These are phyloP conservation scores for Microtus pennsylvanicus DNA, from an alignment of 2,113 vertebrate species.

Conservation along the genomic window DNA sequence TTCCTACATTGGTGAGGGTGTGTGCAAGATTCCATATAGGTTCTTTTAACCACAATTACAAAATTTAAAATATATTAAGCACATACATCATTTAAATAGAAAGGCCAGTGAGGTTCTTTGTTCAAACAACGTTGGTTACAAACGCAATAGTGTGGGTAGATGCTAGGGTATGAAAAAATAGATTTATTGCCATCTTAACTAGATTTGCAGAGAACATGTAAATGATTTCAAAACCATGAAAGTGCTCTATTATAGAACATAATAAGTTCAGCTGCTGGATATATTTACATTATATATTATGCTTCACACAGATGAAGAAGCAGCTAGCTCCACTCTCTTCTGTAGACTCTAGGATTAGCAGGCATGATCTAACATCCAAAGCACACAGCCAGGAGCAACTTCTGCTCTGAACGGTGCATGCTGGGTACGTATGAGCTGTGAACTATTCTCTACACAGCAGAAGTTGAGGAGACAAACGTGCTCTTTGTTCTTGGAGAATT, in stretches of 20 bases:
- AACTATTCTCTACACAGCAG: background rate
- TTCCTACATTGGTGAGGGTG: constrained; percentile 80
- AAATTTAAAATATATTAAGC: constrained; percentile 86
- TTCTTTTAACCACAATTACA: constrained; percentile 75
- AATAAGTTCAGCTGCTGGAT: constrained; percentile 55
- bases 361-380: background rate
- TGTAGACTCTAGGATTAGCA: background rate
- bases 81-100: constrained; percentile 84
- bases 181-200: constrained; percentile 73
- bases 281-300: constrained; percentile 71
- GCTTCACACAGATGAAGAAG: constrained; percentile 71
- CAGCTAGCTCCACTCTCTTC: background rate
- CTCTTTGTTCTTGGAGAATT: constrained; percentile 23
- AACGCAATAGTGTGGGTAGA: constrained; percentile 67
- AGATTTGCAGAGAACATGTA: constrained; percentile 67
- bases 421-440: background rate
- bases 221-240: constrained; percentile 62
- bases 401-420: background rate
- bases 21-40: constrained; percentile 71
- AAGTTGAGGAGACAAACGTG: background rate
- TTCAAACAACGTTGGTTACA: constrained; percentile 76
- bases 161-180: constrained; percentile 66
- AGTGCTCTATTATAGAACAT: constrained; percentile 74
- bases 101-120: constrained; percentile 72
- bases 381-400: background rate